These are phyloP conservation scores for Crioceris asparagi DNA, from an alignment of 2,888 invertebrate genomes.

Conservation along the genomic window DNA sequence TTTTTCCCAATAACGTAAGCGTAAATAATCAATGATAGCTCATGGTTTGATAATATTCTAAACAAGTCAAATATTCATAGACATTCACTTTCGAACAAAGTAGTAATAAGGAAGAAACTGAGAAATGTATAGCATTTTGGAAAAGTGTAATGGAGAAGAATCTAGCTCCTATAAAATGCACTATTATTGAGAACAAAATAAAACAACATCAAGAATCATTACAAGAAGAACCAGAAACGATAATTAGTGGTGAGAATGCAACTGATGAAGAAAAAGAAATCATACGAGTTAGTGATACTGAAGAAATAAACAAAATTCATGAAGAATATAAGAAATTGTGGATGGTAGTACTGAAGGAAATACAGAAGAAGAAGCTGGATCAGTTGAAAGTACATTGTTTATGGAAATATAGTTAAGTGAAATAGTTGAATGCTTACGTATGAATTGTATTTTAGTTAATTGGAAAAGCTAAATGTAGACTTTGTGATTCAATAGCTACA, in stretches of 20 bases:
- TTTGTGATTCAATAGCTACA: conserved; percentile 13
- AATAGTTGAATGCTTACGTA: background rate
- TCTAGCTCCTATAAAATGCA: conserved; percentile 25
- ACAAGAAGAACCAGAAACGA: conserved; percentile 2
- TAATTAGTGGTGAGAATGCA: background rate
- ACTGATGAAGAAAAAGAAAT: conserved; percentile 3
- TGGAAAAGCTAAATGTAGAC: conserved; percentile 15
- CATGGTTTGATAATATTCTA: background rate
- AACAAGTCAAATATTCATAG: conserved; percentile 10
- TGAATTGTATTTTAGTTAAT: conserved; percentile 14
- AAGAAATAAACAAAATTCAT: conserved; percentile 10
- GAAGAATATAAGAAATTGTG: conserved; percentile 17
- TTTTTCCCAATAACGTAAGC: too few species aligned
- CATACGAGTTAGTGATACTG: conserved; percentile 6
- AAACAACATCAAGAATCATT: background rate
- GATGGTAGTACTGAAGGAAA: conserved; percentile 20
- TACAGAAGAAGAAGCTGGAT: conserved; percentile 21
- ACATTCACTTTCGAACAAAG: conserved; percentile 23
- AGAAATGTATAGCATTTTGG: conserved; percentile 29
- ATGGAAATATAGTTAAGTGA: background rate
- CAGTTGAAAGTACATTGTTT: conserved; percentile 18
- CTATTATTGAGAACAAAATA: conserved; percentile 19
- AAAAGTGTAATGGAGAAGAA: conserved; percentile 25
- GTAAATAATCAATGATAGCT: background rate
- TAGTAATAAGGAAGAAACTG: conserved; percentile 21